A percentile compares a stretch with the other conserved stretches of the same genome.
These are phyloP conservation scores for Sarcophaga caerulescens DNA, from an alignment of 2,888 invertebrate species.

Conservation along the genomic window DNA sequence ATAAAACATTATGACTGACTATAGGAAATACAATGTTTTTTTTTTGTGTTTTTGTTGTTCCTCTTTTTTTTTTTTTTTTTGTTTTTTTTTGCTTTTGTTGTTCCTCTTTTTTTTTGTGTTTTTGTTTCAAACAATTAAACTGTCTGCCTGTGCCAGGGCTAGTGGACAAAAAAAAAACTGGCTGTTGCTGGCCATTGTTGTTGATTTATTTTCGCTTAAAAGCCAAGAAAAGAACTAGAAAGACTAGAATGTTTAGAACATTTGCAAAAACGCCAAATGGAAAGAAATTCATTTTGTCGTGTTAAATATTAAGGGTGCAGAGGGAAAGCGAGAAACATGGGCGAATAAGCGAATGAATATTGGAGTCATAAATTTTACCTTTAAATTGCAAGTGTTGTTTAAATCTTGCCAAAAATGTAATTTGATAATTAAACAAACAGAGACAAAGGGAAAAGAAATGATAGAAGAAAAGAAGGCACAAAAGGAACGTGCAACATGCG, in stretches of 20 bases:
- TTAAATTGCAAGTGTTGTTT: constrained; percentile 9
- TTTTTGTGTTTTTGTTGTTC: neutral
- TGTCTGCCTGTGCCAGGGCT: constrained; percentile 37
- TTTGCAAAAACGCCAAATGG: too few species aligned
- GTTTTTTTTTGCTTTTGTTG: neutral
- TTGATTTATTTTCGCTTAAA: constrained; percentile 45
- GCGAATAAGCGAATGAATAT: neutral
- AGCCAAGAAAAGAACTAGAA: neutral
- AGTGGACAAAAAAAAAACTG: constrained; percentile 31
- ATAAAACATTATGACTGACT: constrained; percentile 25
- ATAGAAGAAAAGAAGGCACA: neutral
- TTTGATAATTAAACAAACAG: constrained; percentile 40
- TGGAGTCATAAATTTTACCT: constrained; percentile 30
- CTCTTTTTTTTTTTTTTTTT: neutral
- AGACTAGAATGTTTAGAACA: too few species aligned
- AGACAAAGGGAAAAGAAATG: neutral
- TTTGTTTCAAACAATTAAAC: constrained; percentile 47
- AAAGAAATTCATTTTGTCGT: neutral
- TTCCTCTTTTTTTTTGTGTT: too few species aligned
- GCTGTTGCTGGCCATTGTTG: neutral
- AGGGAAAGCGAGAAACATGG: neutral
- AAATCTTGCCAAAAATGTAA: constrained; percentile 47
- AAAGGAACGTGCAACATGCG: neutral
- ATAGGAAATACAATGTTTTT: constrained; percentile 34
- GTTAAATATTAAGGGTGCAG: constrained; percentile 2